phyloP scores from a whole-genome alignment of 1,140 invertebrate species.

The Dendroctonus valens region DNA sequence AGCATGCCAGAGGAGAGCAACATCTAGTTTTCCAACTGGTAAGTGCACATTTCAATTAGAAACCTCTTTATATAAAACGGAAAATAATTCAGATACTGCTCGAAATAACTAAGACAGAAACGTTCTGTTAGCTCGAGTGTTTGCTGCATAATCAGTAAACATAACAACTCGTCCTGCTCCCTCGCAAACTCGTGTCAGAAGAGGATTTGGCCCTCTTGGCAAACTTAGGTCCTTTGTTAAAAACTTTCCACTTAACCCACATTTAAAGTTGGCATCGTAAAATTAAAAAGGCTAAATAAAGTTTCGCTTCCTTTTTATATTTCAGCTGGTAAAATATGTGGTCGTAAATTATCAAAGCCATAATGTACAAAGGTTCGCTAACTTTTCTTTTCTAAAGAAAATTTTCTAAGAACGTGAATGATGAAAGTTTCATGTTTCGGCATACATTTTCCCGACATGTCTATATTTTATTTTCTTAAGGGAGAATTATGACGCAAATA shows the following conservation, averaged over 20 bases:
- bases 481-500: too few relatives aligned
- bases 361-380: slow-evolving; percentile 24
- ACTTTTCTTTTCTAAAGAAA: slow-evolving; percentile 21
- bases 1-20: not conserved
- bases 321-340: slow-evolving; percentile 25
- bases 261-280: slow-evolving; percentile 26
- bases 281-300: slow-evolving; percentile 15
- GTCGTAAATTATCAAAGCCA: slow-evolving; percentile 27
- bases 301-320: slow-evolving; percentile 18
- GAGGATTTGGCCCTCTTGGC: not conserved
- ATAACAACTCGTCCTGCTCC: not conserved
- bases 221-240: slow-evolving; percentile 10
- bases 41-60: too few relatives aligned
- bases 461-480: too few relatives aligned
- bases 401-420: slow-evolving; percentile 4
- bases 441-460: slow-evolving; percentile 1
- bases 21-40: not conserved
- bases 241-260: slow-evolving; percentile 24
- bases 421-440: slow-evolving; percentile 9
- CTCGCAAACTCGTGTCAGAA: not conserved
- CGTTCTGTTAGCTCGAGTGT: too few relatives aligned
- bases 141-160: too few relatives aligned
- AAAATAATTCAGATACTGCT: not conserved
- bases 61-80: not conserved
- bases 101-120: too few relatives aligned